Conservation (phyloP, 2,888 invertebrate species). For the Poecilus cupreus region DNA sequence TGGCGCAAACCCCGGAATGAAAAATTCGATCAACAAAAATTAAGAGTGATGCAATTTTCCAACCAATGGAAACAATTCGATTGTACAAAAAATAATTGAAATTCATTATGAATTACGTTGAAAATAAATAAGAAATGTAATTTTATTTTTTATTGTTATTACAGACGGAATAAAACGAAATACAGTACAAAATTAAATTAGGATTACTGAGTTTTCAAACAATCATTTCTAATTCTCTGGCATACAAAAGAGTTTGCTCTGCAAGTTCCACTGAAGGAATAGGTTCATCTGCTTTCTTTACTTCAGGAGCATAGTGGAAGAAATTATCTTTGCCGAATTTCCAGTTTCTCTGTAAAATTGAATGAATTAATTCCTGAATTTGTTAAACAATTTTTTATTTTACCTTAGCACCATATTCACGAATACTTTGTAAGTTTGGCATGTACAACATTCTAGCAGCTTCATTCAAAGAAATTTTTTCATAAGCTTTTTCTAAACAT, state of each 20-base stretch:
- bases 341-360: constrained; percentile 86
- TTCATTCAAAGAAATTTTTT: constrained; percentile 89
- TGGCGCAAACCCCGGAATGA: constrained; percentile 91
- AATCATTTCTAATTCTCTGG: constrained; percentile 99
- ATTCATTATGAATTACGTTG: constrained; percentile 34
- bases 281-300: constrained; percentile 83
- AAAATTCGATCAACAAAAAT: constrained; percentile 83
- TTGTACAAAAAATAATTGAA: constrained; percentile 71
- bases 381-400: background rate
- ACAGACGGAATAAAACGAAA: background rate
- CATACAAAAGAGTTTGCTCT: constrained; percentile 96
- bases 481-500: constrained; percentile 97
- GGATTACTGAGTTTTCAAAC: constrained; percentile 78
- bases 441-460: constrained; percentile 93
- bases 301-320: constrained; percentile 87
- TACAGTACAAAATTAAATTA: constrained; percentile 21
- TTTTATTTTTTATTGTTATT: constrained; percentile 4
- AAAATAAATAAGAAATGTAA: constrained; percentile 24
- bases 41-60: constrained; percentile 84
- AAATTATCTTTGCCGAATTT: constrained; percentile 84
- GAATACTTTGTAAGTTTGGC: constrained; percentile 83
- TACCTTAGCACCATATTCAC: constrained; percentile 87
- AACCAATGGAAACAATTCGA: constrained; percentile 83
- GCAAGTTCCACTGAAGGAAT: constrained; percentile 94
- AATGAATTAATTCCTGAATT: background rate